Evolutionary conservation across 2,888 invertebrate genomes (phyloP).

Genomic region (Cryptus armator): DNA sequence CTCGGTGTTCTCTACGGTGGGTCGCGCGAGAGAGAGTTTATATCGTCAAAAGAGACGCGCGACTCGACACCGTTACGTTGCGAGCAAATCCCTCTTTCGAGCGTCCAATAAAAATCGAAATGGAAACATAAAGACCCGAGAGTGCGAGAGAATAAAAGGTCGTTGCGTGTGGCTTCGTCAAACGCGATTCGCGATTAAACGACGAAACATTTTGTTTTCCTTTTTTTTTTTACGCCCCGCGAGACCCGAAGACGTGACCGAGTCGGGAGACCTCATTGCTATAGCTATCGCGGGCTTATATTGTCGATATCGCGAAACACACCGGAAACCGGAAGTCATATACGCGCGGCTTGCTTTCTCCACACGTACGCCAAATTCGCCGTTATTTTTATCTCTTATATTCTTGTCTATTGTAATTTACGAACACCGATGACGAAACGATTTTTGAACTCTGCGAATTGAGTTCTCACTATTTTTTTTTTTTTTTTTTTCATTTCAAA

Average conservation of each 20-base stretch:
- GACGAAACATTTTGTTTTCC: not conserved
- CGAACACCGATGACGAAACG: not conserved
- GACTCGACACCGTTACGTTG: conserved; percentile 20
- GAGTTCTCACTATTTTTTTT: not conserved
- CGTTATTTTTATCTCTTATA: conserved; percentile 39
- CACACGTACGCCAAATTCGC: conserved; percentile 18
- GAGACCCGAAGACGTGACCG: not conserved
- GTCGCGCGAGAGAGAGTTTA: conserved; percentile 20
- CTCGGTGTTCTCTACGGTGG: conserved; percentile 27
- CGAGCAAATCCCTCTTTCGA: conserved; percentile 24
- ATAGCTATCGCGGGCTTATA: not conserved
- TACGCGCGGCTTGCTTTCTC: conserved; percentile 18
- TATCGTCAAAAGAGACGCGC: conserved; percentile 3
- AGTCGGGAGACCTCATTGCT: not conserved
- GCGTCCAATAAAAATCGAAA: conserved; percentile 2
- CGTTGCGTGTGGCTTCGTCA: conserved; percentile 3
- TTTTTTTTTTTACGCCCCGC: not conserved
- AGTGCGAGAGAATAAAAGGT: not conserved
- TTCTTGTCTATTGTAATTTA: not conserved
- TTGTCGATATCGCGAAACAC: conserved; percentile 53
- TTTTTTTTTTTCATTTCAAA: no score
- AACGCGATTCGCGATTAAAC: conserved; percentile 31
- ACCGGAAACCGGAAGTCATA: conserved; percentile 59
- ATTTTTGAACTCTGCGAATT: not conserved
- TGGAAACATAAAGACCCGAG: not conserved